Evolutionary conservation across 2,113 vertebrate species (phyloP), one percentile per base, ranked within the genome.

Genomic region (Alligator sinensis): DNA sequence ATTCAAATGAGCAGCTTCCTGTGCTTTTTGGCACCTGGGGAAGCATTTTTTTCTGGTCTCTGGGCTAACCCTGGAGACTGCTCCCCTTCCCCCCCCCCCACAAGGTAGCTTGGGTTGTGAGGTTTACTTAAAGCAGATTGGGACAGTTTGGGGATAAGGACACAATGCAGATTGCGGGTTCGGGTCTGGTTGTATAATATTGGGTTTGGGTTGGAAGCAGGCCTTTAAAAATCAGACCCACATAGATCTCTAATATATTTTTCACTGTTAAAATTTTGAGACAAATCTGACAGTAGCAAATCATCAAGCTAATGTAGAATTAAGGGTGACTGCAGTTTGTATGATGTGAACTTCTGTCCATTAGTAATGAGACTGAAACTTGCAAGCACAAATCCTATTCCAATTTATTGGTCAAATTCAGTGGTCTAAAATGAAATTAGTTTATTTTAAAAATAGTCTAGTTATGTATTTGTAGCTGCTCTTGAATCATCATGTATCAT

Each of bases 401-500:
- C 83, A 91, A 95, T 81, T 74, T 21, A 70, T 19, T 77, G 16
- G 79, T 82, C 74, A 54, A 77, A n/a, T 30, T 55, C 30, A 66
- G 64, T 77, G 58, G 4, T n/a, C 27, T 57, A 64, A 91, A 94
- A 91, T 82, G 47, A 84, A 84, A 96, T 91, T 78, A 84, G 58
- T 57, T 93, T 85, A 55, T 81, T 61, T 82, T 93, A 77, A 91
- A 93, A 62, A 6, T 0, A 0, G 63, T 58, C 58, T 77, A 6
- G 77, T 22, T 81, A 80, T 77, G 79, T 86, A 61, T 57, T 91
- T 85, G 54, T 94, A 80, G 87, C 92, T 91, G 74, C 55, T 89
- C 74, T 95, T 89, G 58, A 92, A 89, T 79, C 84, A 80, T 74
- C 75, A 11, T 70, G n/a, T 84, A 82, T 87, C 91, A 80, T 47